Conservation (phyloP, 2,797 vertebrate species). For the Pterois miles region DNA sequence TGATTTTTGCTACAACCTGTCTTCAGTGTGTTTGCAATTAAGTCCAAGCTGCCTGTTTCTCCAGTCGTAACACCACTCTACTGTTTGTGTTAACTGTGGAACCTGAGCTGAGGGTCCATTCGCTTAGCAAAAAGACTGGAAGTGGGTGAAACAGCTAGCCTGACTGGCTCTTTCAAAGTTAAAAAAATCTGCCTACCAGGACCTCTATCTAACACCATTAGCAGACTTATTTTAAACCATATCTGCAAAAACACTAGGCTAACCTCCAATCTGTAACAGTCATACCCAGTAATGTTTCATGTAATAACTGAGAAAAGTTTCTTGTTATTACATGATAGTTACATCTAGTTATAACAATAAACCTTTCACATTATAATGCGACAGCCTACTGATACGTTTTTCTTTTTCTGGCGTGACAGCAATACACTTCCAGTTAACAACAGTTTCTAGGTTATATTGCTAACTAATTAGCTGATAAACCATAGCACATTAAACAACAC, state of each 20-base stretch:
- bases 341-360: too few species aligned
- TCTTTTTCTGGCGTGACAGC: not conserved
- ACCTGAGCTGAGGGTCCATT: not conserved
- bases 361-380: not conserved
- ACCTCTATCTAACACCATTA: not conserved
- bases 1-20: too few species aligned
- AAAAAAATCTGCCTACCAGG: not conserved
- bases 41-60: too few species aligned
- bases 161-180: not conserved
- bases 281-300: not conserved
- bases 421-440: not conserved
- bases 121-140: not conserved
- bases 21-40: too few species aligned
- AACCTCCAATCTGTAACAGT: not conserved
- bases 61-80: too few species aligned
- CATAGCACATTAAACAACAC: not conserved
- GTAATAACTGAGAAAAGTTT: too few species aligned
- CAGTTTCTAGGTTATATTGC: not conserved
- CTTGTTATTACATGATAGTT: too few species aligned
- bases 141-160: not conserved
- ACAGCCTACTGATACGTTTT: not conserved
- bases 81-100: not conserved
- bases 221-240: not conserved
- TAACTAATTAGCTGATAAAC: not conserved
- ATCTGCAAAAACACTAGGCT: not conserved